phyloP scores from a whole-genome alignment of 92 coral and sea anemone species.

The Porites lobata region DNA sequence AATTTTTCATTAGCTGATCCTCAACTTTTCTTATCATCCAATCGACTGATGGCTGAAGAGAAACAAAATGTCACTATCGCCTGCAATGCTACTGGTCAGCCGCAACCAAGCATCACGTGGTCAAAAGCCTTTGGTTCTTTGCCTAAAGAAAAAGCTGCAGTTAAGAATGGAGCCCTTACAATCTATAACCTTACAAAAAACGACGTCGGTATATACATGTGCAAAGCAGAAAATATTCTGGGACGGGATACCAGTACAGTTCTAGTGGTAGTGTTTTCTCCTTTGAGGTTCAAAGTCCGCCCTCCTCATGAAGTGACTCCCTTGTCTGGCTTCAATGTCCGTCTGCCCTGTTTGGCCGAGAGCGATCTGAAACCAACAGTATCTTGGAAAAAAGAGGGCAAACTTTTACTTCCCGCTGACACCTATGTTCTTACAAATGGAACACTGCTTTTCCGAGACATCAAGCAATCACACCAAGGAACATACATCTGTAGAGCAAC shows the following conservation, averaged over 20 bases:
- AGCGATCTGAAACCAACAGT: not conserved
- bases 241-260: not conserved
- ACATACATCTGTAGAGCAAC: slow-evolving; percentile 59
- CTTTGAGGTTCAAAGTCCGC: not conserved
- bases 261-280: not conserved
- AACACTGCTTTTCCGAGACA: slow-evolving; percentile 30
- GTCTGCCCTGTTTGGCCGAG: not conserved
- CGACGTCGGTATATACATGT: not conserved
- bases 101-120: not conserved
- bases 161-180: not conserved
- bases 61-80: too few species aligned
- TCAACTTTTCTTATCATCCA: too few species aligned
- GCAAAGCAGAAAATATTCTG: not conserved
- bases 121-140: not conserved
- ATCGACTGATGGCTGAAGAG: too few species aligned
- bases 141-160: not conserved
- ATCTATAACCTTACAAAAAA: not conserved
- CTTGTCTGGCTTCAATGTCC: too few species aligned
- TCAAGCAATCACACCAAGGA: slow-evolving; percentile 23
- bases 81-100: too few species aligned
- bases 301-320: not conserved
- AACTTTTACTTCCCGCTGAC: too few species aligned
- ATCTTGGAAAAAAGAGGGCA: too few species aligned
- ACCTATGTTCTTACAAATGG: slow-evolving; percentile 29
- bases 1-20: too few species aligned